These are phyloP conservation scores for Pterobdella sp. DNA, from an alignment of 2,888 invertebrate species.

Conservation along the genomic window DNA sequence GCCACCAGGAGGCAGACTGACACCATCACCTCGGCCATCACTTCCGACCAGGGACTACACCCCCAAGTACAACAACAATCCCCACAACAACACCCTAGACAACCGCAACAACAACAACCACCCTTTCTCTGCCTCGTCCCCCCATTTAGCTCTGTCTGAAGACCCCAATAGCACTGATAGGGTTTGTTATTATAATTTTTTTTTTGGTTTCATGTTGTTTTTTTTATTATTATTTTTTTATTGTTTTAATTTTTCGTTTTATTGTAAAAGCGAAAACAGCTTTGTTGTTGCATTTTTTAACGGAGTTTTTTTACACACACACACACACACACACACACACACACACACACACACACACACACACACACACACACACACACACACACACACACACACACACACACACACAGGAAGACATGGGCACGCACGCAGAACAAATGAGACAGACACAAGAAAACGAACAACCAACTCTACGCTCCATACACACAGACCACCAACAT, in stretches of 20 bases:
- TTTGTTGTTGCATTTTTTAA: too few relatives aligned
- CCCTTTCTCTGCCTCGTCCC: conserved; percentile 4
- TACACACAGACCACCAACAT: conserved; percentile 16
- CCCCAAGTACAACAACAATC: conserved; percentile 66
- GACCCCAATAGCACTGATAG: conserved; percentile 4
- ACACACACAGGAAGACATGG: conserved; percentile 10
- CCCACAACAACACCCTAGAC: background rate
- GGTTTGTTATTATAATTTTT: too few relatives aligned
- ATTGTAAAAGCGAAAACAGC: too few relatives aligned
- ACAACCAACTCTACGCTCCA: conserved; percentile 19
- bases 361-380: too few relatives aligned
- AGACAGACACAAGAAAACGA: background rate
- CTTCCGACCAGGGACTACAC: conserved; percentile 50
- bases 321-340: too few relatives aligned
- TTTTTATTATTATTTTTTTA: too few relatives aligned
- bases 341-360: too few relatives aligned
- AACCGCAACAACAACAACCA: background rate
- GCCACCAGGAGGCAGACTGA: conserved; percentile 85
- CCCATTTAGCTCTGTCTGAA: conserved; percentile 1
- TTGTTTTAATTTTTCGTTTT: too few relatives aligned
- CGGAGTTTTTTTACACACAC: too few relatives aligned
- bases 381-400: background rate
- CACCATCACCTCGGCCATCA: conserved; percentile 56
- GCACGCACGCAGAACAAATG: conserved; percentile 13
- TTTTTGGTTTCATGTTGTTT: too few relatives aligned